phyloP scores from a whole-genome alignment of 2,113 vertebrate genomes.

The Epinephelus lanceolatus region DNA sequence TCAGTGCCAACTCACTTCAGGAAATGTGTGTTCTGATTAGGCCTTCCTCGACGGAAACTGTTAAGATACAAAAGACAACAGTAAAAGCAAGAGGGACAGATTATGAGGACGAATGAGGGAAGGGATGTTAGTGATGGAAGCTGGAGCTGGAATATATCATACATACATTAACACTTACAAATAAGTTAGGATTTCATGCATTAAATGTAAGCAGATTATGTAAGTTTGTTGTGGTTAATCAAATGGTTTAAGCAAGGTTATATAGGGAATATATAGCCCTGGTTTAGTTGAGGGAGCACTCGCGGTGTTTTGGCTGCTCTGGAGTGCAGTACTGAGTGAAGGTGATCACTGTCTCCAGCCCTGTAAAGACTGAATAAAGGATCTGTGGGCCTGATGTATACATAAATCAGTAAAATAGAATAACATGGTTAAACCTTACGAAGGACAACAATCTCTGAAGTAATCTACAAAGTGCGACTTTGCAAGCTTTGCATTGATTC shows the following conservation, averaged over 20 bases:
- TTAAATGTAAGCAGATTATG: constrained; percentile 81
- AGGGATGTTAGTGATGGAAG: constrained; percentile 76
- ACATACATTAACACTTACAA: constrained; percentile 75
- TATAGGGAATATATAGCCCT: constrained; percentile 78
- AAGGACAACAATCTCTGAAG: constrained; percentile 34
- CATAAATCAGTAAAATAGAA: constrained; percentile 44
- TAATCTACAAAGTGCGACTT: constrained; percentile 78
- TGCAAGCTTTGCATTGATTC: constrained; percentile 61
- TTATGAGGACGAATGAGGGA: constrained; percentile 51
- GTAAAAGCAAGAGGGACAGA: constrained; percentile 67
- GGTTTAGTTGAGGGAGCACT: constrained; percentile 57
- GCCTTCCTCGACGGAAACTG: constrained; percentile 77
- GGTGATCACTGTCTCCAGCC: constrained; percentile 38
- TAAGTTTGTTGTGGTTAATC: constrained; percentile 73
- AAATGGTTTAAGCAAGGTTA: constrained; percentile 79
- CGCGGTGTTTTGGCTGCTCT: constrained; percentile 55
- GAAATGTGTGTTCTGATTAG: constrained; percentile 77
- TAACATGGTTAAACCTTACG: constrained; percentile 41
- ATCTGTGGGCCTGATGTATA: constrained; percentile 50
- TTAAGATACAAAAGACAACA: constrained; percentile 73
- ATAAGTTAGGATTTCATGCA: constrained; percentile 83
- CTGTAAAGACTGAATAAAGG: constrained; percentile 30
- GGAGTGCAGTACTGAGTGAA: constrained; percentile 52
- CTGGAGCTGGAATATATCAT: constrained; percentile 77
- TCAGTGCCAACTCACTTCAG: constrained; percentile 74